Evolutionary conservation across 2,888 invertebrate species (phyloP), one percentile per base, ranked within the genome.

Genomic region (Leucophora obtusa): DNA sequence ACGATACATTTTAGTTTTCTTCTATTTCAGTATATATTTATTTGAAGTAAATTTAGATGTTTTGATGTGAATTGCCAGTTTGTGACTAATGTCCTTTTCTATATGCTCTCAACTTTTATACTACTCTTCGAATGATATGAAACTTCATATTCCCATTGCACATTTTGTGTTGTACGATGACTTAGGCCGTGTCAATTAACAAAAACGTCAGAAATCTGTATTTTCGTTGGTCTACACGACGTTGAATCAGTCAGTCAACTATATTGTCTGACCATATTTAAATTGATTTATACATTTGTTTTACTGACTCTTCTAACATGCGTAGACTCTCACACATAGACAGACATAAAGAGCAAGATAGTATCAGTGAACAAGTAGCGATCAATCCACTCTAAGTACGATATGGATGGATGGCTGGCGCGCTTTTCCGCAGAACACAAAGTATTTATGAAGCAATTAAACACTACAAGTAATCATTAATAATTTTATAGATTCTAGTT

Each of bases 71-170:
- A 24, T 56, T 18, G 38, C 50, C 17, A 51, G 28, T 58, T 51
- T 21, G 14, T 33, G 28, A 79, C 38, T 79, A 73, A 73, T 69
- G 54, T 63, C 56, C 51, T 59, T 58, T 24, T 38, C 28, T 18
- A 1, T 47, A 11, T 7, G 14, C 43, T 15, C 33, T 59, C 56
- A 38, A 10, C 62, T 72, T 79, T 69, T 79, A 79, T 79, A 73
- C 43, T 14, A 43, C 2, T 7, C 21, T 62, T 11, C 33, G 10
- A 28, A 43, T 50, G 10, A 9, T 11, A 28, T 28, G 14, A 14
- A n/a, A 10, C 18, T 69, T 47, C 17, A 17, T 58, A 21, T 47
- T 33, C 47, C 9, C 47, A 47, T 47, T 47, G 43, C 9, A 54
- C 53, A 66, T 38, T 53, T 50, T 47, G 21, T 50, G 17, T 9